phyloP scores from a whole-genome alignment of 2,113 vertebrate genomes.

The Casuarius casuarius region DNA sequence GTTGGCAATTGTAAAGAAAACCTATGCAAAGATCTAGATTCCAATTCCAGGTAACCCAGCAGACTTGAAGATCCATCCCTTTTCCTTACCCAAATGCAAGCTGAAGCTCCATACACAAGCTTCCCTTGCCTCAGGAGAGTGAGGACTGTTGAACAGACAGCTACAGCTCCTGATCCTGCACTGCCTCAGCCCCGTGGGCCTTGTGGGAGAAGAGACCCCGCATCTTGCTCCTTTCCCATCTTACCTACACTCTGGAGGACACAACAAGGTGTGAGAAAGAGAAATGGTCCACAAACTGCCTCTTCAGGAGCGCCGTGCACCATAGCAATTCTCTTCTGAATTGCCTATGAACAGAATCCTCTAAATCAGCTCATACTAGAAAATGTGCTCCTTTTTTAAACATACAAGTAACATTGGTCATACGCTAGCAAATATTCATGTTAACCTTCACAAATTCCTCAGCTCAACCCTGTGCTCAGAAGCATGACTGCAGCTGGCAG shows the following conservation, averaged over 20 bases:
- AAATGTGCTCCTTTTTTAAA: not conserved
- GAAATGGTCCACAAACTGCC: not conserved
- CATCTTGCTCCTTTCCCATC: not conserved
- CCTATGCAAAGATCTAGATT: not conserved
- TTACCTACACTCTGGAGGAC: not conserved
- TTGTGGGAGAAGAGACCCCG: not conserved
- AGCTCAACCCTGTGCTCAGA: not conserved
- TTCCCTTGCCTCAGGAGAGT: not conserved
- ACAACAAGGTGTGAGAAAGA: not conserved
- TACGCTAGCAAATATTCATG: not conserved
- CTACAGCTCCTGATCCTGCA: not conserved
- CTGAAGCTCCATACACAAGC: not conserved
- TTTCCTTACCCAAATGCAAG: not conserved
- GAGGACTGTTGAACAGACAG: not conserved
- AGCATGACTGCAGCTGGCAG: constrained; percentile 21
- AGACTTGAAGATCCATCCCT: not conserved
- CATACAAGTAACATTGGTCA: not conserved
- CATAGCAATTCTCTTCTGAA: not conserved
- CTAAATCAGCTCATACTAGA: not conserved
- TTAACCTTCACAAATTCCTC: not conserved
- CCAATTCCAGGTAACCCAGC: too few relatives aligned
- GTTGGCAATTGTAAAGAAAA: not conserved
- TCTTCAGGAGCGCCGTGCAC: not conserved
- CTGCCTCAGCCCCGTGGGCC: not conserved
- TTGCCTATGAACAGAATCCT: not conserved